These are phyloP conservation scores for Polyergus mexicanus DNA, from an alignment of 1,140 invertebrate species.

Conservation along the genomic window DNA sequence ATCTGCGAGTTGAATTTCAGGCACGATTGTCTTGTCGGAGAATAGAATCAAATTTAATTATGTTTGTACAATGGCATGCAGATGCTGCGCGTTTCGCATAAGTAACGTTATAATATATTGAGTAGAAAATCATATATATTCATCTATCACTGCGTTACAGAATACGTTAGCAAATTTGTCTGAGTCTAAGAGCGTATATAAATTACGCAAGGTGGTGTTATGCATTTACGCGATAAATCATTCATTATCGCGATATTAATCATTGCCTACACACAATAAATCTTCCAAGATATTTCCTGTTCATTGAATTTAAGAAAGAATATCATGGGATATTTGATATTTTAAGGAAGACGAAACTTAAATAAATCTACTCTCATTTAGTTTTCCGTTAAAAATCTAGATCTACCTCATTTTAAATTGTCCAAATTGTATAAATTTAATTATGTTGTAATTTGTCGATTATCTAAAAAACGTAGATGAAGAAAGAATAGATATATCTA, in stretches of 20 bases:
- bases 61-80: neutral
- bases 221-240: constrained; percentile 1
- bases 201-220: constrained; percentile 9
- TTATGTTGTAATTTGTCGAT: neutral
- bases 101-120: constrained; percentile 17
- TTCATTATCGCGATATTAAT: neutral
- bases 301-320: neutral
- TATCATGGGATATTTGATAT: neutral
- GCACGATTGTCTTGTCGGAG: neutral
- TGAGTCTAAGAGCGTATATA: neutral
- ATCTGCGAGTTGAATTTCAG: neutral
- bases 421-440: neutral
- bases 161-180: constrained; percentile 18
- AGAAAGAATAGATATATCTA: neutral
- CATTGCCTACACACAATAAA: constrained; percentile 1
- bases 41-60: constrained; percentile 35
- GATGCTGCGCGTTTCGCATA: constrained; percentile 23
- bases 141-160: neutral
- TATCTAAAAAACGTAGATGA: neutral
- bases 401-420: neutral
- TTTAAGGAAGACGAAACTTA: neutral
- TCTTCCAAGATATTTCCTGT: neutral
- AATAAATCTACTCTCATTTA: neutral
- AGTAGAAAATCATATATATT: constrained; percentile 1
- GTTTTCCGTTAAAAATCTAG: neutral